Evolutionary conservation across 2,113 vertebrate genomes (phyloP).

Genomic region (Smithornis capensis): DNA sequence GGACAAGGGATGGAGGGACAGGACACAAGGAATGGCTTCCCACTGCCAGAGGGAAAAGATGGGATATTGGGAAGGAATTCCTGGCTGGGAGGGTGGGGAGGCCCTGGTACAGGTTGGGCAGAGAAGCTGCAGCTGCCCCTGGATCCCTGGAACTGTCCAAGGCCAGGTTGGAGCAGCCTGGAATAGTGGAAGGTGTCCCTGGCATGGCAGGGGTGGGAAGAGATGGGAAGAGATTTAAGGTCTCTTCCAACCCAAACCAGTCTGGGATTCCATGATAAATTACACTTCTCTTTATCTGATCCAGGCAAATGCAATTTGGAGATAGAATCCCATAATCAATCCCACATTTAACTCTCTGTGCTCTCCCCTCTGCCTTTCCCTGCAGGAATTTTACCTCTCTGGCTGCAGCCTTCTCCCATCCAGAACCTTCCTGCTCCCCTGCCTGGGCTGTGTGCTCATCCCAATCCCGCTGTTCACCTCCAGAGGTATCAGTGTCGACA

Average conservation of each 20-base stretch:
- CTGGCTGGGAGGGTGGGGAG: not conserved
- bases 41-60: rapidly evolving
- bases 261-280: not conserved
- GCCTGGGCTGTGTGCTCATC: not conserved
- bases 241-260: not conserved
- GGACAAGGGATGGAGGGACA: not conserved
- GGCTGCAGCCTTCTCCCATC: not conserved
- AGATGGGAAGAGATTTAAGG: not conserved
- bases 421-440: not conserved
- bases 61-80: not conserved
- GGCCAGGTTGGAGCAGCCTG: not conserved
- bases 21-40: not conserved
- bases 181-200: not conserved
- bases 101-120: not conserved
- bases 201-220: not conserved
- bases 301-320: not conserved
- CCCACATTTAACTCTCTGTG: not conserved
- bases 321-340: rapidly evolving
- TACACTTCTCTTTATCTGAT: not conserved
- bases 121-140: not conserved
- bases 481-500: rapidly evolving
- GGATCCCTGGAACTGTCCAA: not conserved
- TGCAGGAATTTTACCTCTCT: not conserved
- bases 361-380: not conserved
- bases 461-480: not conserved